phyloP scores from a whole-genome alignment of 2,888 invertebrate species.

The Drosophila bunnanda region DNA sequence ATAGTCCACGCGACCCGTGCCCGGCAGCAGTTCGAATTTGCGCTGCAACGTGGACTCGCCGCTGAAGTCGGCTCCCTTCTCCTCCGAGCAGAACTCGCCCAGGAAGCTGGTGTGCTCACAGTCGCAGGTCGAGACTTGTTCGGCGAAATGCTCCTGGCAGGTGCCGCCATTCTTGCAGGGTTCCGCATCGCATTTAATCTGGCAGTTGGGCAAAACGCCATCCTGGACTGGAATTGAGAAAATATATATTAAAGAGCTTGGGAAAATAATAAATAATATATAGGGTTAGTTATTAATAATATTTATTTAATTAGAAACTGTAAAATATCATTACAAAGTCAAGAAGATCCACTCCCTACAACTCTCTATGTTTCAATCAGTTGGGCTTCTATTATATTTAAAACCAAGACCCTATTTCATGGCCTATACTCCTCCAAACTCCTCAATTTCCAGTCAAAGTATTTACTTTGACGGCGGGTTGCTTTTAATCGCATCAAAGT shows the following conservation, averaged over 20 bases:
- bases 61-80: slow-evolving; percentile 95
- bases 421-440: background rate
- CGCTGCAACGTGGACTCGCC: slow-evolving; percentile 93
- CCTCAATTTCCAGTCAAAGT: slow-evolving; percentile 8
- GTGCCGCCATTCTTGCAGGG: slow-evolving; percentile 95
- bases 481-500: slow-evolving; percentile 67
- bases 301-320: background rate
- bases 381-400: background rate
- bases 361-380: background rate
- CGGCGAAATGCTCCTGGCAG: slow-evolving; percentile 94
- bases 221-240: slow-evolving; percentile 85
- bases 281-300: no score
- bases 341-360: background rate
- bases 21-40: slow-evolving; percentile 89
- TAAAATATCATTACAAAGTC: background rate
- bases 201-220: slow-evolving; percentile 92
- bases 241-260: background rate
- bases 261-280: background rate
- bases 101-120: slow-evolving; percentile 96
- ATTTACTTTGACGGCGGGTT: slow-evolving; percentile 29
- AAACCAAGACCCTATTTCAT: background rate
- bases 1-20: slow-evolving; percentile 88
- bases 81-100: slow-evolving; percentile 94
- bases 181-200: slow-evolving; percentile 94
- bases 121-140: slow-evolving; percentile 93